These are phyloP conservation scores for Rhizoglyphus robini DNA, from an alignment of 1,140 invertebrate species.

Conservation along the genomic window DNA sequence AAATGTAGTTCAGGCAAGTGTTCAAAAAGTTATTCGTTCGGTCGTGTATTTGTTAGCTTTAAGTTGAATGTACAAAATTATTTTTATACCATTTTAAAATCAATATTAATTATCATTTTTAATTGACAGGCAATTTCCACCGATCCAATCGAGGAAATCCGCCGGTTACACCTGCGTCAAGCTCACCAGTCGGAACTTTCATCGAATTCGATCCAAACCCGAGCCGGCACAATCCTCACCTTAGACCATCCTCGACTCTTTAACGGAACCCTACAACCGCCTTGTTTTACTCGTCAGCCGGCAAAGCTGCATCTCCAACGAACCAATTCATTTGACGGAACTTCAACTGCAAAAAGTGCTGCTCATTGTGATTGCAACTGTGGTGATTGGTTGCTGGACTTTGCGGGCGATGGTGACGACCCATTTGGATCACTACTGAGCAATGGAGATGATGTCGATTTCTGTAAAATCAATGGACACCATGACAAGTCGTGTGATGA, in stretches of 20 bases:
- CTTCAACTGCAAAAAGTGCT: neutral
- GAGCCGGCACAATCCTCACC: neutral
- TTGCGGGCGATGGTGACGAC: neutral
- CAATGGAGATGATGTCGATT: neutral
- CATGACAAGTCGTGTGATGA: neutral
- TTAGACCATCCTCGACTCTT: too few relatives aligned
- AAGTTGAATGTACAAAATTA: too few relatives aligned
- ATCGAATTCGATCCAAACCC: neutral
- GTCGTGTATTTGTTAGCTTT: too few relatives aligned
- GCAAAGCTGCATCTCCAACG: neutral
- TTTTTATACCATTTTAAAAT: neutral
- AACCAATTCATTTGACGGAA: constrained; percentile 4
- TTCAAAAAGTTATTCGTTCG: too few relatives aligned
- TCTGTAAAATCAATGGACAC: neutral
- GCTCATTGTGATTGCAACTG: constrained; percentile 3
- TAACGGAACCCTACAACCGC: too few relatives aligned
- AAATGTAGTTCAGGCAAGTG: too few relatives aligned
- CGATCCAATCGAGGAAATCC: constrained; percentile 15
- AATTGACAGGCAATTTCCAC: neutral
- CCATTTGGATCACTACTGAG: neutral
- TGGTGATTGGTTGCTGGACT: neutral
- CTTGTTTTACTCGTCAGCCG: too few relatives aligned
- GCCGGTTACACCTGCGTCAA: constrained; percentile 4
- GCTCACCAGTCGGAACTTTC: neutral
- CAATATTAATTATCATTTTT: neutral